Percentiles rank a stretch among this genome's conserved stretches.
Conservation (phyloP, 2,797 vertebrate species). For the Sebastes cheni region DNA sequence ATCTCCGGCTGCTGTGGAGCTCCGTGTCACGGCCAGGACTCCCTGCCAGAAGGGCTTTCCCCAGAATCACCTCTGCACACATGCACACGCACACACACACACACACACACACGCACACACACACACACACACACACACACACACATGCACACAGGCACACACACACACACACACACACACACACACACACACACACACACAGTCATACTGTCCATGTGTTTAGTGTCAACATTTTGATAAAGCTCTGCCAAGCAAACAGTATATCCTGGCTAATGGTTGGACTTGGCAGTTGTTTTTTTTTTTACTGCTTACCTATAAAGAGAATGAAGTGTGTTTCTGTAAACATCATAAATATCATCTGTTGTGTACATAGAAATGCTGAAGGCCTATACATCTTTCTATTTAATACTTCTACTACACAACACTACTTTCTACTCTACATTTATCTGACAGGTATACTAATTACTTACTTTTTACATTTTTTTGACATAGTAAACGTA, state of each 20-base stretch:
- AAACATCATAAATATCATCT: not conserved
- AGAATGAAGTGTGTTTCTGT: not conserved
- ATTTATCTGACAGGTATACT: not conserved
- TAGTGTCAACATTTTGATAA: constrained; percentile 51
- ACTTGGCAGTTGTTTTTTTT: not conserved
- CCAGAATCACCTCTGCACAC: constrained; percentile 69
- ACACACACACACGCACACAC: not conserved
- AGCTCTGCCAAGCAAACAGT: constrained; percentile 26
- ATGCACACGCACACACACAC: constrained; percentile 1
- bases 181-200: not conserved
- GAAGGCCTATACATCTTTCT: not conserved
- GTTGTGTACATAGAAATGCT: not conserved
- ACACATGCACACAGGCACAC: not conserved
- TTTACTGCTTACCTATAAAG: not conserved
- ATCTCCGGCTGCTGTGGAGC: constrained; percentile 74
- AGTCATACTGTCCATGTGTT: constrained; percentile 39
- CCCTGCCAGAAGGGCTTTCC: constrained; percentile 84
- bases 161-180: not conserved
- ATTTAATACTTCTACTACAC: too few species aligned
- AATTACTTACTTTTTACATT: not conserved
- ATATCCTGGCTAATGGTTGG: constrained; percentile 4
- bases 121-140: not conserved
- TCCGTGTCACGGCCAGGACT: constrained; percentile 79
- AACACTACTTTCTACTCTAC: too few species aligned
- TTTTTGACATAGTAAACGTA: not conserved